These are phyloP conservation scores for Cerastis rubricosa DNA, from an alignment of 2,888 invertebrate genomes.

Conservation along the genomic window DNA sequence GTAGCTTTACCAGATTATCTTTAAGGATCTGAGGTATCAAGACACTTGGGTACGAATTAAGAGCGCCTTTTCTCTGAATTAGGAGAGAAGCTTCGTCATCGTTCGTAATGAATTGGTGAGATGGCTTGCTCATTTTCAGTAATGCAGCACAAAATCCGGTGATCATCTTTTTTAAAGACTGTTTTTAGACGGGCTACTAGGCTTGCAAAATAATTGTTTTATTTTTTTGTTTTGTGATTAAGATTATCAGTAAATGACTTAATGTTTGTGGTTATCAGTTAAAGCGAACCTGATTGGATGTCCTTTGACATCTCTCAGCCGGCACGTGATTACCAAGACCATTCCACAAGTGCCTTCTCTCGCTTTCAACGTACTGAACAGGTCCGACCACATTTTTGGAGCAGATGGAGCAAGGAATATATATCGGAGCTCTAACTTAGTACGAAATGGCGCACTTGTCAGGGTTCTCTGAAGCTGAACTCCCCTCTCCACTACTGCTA, in stretches of 20 bases:
- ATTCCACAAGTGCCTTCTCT: too few relatives aligned
- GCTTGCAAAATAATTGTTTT: not conserved
- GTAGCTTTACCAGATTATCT: slow-evolving; percentile 64
- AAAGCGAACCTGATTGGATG: not conserved
- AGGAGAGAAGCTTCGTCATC: slow-evolving; percentile 41
- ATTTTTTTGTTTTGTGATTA: too few relatives aligned
- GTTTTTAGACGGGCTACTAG: not conserved
- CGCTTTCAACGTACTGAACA: too few relatives aligned
- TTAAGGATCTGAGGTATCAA: slow-evolving; percentile 52
- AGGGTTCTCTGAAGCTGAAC: too few relatives aligned
- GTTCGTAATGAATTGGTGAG: slow-evolving; percentile 32
- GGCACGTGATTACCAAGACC: too few relatives aligned
- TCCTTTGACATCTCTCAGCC: too few relatives aligned
- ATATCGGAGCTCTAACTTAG: too few relatives aligned
- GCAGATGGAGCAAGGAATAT: too few relatives aligned
- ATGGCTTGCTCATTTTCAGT: slow-evolving; percentile 1
- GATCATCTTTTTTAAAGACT: slow-evolving; percentile 20
- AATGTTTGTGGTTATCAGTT: not conserved
- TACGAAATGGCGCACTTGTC: too few relatives aligned
- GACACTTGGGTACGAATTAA: slow-evolving; percentile 55
- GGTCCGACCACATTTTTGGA: too few relatives aligned
- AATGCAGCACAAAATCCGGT: not conserved
- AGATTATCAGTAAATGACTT: not conserved
- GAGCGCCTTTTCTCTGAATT: slow-evolving; percentile 38
- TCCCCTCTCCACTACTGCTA: too few relatives aligned